Base-by-base conservation (phyloP, 2,113 vertebrate genomes). In the Hymenochirus boettgeri region DNA sequence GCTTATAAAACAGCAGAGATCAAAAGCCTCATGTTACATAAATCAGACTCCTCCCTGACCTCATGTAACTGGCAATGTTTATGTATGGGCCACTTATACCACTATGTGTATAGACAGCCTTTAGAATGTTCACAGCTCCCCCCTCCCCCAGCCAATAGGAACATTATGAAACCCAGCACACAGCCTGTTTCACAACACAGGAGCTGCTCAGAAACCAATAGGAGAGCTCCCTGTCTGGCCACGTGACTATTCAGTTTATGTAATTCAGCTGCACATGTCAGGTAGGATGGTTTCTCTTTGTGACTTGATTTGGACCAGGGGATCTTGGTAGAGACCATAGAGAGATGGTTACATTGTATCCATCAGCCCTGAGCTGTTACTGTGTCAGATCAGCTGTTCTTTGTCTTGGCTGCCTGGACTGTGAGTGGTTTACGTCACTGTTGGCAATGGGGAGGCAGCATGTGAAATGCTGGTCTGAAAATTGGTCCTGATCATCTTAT, bases 91-190 rank as follows among this genome's bases (percentile, higher is more conserved):
- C n/a, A n/a, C n/a, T n/a, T n/a, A n/a, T n/a, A n/a, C n/a, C n/a
- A n/a, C n/a, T n/a, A n/a, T n/a, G n/a, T n/a, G n/a, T n/a, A n/a
- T n/a, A n/a, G n/a, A n/a, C n/a, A n/a, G n/a, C n/a, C n/a, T n/a
- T n/a, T n/a, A n/a, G n/a, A n/a, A n/a, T n/a, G n/a, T n/a, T n/a
- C n/a, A n/a, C 1, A 5, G 5, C 7, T 1, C 6, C 0, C 18
- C 64, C 5, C 1, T 13, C 11, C 45, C 4, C 15, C 4, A 4
- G 1, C 19, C 33, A 45, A 33, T 25, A 3, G 29, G 2, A 37
- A 48, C 37, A 70, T 80, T 80, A 80, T 61, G 75, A 80, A 81
- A 80, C 75, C 61, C 65, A 7, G 52, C 3, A 52, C 25, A 12
- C 35, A 6, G 37, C 2, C 53, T 58, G 42, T 72, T 75, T 72